Conservation (phyloP, 2,113 vertebrate genomes). For the Passer domesticus region DNA sequence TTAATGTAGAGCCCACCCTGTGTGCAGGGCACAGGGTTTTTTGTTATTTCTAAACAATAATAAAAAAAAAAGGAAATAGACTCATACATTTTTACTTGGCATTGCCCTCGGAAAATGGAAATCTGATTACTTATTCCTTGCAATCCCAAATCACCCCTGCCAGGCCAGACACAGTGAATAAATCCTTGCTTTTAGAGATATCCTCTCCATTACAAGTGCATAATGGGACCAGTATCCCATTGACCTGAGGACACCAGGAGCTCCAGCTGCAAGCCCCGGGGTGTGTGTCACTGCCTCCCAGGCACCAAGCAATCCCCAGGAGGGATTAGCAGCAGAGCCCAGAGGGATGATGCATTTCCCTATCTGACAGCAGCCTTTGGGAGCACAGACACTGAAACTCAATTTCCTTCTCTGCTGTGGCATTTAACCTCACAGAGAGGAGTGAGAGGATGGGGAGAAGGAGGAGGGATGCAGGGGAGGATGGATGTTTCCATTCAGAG, state of each 20-base stretch:
- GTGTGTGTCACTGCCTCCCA: not conserved
- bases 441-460: not conserved
- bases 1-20: not conserved
- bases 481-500: not conserved
- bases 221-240: not conserved
- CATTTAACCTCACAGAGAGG: not conserved
- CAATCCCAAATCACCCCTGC: constrained; percentile 61
- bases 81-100: constrained; percentile 26
- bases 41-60: constrained; percentile 12
- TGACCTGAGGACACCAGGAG: not conserved
- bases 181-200: constrained; percentile 48
- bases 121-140: constrained; percentile 61
- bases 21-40: not conserved
- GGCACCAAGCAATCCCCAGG: not conserved
- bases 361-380: not conserved
- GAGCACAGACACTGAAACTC: constrained; percentile 24
- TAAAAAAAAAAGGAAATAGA: not conserved
- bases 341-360: not conserved
- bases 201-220: not conserved
- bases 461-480: not conserved
- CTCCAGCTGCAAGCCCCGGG: not conserved
- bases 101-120: constrained; percentile 30
- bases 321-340: not conserved
- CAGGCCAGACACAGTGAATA: constrained; percentile 55
- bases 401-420: not conserved